A percentile compares a stretch with the other conserved stretches of the same genome.
Evolutionary conservation across 2,888 invertebrate genomes (phyloP).

Genomic region (Tromatobia lineatoria): DNA sequence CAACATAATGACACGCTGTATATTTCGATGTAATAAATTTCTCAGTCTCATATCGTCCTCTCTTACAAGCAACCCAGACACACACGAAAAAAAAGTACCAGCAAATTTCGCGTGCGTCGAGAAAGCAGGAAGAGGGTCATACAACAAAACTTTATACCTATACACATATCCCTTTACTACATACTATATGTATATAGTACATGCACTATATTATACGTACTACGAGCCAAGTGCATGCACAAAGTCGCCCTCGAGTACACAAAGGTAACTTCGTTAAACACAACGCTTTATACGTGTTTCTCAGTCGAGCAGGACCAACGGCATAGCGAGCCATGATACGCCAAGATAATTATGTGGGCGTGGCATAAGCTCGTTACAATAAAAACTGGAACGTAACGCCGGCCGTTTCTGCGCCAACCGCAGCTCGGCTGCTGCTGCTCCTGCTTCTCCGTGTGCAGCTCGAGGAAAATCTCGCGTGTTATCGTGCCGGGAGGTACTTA

Average conservation of each 20-base stretch:
- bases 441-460: constrained; percentile 31
- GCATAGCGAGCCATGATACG: constrained; percentile 64
- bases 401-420: constrained; percentile 67
- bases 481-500: constrained; percentile 64
- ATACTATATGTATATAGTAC: too few species aligned
- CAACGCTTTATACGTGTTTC: constrained; percentile 50
- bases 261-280: constrained; percentile 62
- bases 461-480: constrained; percentile 66
- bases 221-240: constrained; percentile 27
- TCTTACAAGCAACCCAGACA: constrained; percentile 3
- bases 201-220: neutral
- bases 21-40: constrained; percentile 43
- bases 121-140: constrained; percentile 22
- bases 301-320: constrained; percentile 26
- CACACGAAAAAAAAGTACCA: neutral
- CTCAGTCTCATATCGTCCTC: constrained; percentile 21
- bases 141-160: constrained; percentile 17
- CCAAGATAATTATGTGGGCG: constrained; percentile 69
- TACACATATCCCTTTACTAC: neutral
- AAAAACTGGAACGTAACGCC: constrained; percentile 68
- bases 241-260: constrained; percentile 17
- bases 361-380: constrained; percentile 69
- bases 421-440: constrained; percentile 45
- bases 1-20: constrained; percentile 36
- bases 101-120: constrained; percentile 12